Evolutionary conservation across 2,797 vertebrate species (phyloP), one percentile per base, ranked within the genome.

Genomic region (Eulemur rubriventer): DNA sequence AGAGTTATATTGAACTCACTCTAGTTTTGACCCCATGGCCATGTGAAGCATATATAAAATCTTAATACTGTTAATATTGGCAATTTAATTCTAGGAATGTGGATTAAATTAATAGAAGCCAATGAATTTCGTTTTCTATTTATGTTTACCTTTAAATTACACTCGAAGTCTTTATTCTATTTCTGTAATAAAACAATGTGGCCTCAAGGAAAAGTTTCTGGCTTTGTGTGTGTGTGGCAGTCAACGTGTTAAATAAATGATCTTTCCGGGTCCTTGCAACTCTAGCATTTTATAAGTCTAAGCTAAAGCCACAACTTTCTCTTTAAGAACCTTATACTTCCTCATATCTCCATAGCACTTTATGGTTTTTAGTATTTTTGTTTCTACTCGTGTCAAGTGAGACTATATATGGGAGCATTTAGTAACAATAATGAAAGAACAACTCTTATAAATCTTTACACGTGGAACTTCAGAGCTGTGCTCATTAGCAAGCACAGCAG

Each of bases 401-500:
- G 38, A 48, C 65, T 78, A 38, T 46, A 41, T 35, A 50, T 18
- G 46, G 46, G 28, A 46, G 30, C 38, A 69, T 79, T 90, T 46
- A 35, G 79, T 18, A 26, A 59, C 0, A 4, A 33, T 52, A 79
- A 67, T 46, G 67, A 26, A 89, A 91, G 48, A 73, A 72, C 0
- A 3, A 24, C 48, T 85, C 52, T 69, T 46, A 16, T 1, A 83
- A 65, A 59, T 52, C 41, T 41, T 75, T 72, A 48, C 26, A 14
- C 22, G 41, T 48, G 59, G 57, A 89, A 57, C 33, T 4, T 73
- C 16, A 30, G 89, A 76, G 90, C 28, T 24, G 30, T 88, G 82
- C 52, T 95, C 96, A 96, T 80, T 97, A 95, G 89, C 46, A 73
- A 70, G 94, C 46, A 85, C 67, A 41, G 14, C 93, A 79, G 26